Conservation (phyloP, 1,140 invertebrate genomes). For the Lordiphosa collinella region DNA sequence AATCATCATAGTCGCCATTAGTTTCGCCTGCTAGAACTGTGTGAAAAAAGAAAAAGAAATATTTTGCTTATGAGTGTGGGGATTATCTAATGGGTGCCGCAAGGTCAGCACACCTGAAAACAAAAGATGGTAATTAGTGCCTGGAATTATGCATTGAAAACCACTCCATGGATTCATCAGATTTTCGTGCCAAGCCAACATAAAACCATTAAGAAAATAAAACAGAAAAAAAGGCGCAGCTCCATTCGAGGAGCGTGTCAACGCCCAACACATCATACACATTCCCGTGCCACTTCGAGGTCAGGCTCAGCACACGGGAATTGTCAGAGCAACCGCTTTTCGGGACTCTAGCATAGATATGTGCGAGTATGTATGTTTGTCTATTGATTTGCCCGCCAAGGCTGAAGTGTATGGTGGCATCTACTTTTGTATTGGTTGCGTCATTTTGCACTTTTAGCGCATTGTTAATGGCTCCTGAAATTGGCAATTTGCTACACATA, state of each 20-base stretch:
- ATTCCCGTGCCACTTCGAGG: conserved; percentile 33
- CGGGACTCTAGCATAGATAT: conserved; percentile 38
- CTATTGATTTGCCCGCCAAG: conserved; percentile 59
- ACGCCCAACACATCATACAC: conserved; percentile 16
- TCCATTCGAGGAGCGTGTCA: conserved; percentile 49
- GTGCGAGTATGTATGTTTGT: conserved; percentile 9
- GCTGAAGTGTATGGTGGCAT: conserved; percentile 20
- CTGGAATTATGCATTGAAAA: conserved; percentile 57
- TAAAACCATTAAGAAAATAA: conserved; percentile 65
- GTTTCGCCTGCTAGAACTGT: conserved; percentile 16
- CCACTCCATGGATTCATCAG: conserved; percentile 37
- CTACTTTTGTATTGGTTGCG: conserved; percentile 46
- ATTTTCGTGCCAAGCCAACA: conserved; percentile 62
- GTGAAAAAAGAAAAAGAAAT: not conserved
- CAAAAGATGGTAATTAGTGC: conserved; percentile 42
- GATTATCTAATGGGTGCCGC: conserved; percentile 39
- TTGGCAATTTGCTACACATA: conserved; percentile 30
- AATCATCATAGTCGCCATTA: conserved; percentile 29
- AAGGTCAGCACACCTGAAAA: conserved; percentile 58
- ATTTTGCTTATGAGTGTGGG: not conserved
- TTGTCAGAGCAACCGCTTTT: conserved; percentile 35
- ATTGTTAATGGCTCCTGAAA: conserved; percentile 46
- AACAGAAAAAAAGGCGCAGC: conserved; percentile 45
- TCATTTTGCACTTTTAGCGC: conserved; percentile 62
- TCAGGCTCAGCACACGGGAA: conserved; percentile 48